Evolutionary conservation across 1,140 invertebrate genomes (phyloP).

Genomic region (Leptonema lineaticorne): DNA sequence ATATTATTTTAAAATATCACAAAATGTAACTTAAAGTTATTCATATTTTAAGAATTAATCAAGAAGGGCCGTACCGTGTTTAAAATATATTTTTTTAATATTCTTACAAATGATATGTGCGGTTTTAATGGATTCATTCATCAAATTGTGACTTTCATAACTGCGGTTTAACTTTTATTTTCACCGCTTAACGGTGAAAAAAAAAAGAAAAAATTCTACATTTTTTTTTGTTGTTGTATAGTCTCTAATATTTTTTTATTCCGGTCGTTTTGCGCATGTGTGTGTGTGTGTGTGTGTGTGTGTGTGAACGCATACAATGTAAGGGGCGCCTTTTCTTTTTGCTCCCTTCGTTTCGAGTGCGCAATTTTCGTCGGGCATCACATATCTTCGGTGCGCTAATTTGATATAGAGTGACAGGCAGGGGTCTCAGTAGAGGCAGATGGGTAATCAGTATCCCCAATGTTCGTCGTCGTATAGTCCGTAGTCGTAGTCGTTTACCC

Average conservation of each 20-base stretch:
- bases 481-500: too few relatives aligned
- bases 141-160: constrained; percentile 14
- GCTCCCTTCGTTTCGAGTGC: not conserved
- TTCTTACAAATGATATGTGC: constrained; percentile 8
- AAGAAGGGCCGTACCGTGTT: too few relatives aligned
- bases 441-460: constrained; percentile 4
- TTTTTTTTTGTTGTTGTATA: not conserved
- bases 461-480: too few relatives aligned
- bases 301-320: too few relatives aligned
- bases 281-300: too few relatives aligned
- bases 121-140: constrained; percentile 15
- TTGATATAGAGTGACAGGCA: constrained; percentile 12
- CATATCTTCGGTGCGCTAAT: constrained; percentile 10
- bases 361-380: constrained; percentile 9
- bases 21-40: too few relatives aligned
- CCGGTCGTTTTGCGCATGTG: not conserved
- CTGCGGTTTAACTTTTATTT: constrained; percentile 9
- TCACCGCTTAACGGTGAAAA: not conserved
- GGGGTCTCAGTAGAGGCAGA: not conserved
- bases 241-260: not conserved
- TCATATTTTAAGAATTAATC: too few relatives aligned
- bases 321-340: not conserved
- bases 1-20: too few relatives aligned
- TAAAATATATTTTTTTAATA: too few relatives aligned
- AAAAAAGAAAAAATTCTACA: not conserved